These are phyloP conservation scores for Eulacestoma nigropectus DNA, from an alignment of 2,113 vertebrate species.

Conservation along the genomic window DNA sequence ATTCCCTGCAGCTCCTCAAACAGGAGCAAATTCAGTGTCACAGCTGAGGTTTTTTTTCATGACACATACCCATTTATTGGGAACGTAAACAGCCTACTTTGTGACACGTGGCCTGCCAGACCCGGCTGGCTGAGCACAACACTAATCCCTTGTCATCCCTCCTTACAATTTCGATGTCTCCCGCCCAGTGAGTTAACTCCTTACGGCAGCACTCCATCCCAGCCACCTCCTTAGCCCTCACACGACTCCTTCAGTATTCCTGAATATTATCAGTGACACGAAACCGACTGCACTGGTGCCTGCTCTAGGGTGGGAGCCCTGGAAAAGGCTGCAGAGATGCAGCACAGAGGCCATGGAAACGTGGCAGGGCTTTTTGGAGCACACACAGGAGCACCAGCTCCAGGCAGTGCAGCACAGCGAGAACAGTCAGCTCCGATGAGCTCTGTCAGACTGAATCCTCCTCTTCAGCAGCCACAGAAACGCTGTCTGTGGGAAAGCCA, in stretches of 20 bases:
- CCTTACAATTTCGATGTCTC: not conserved
- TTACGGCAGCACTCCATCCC: not conserved
- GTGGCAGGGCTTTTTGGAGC: not conserved
- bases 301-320: not conserved
- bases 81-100: not conserved
- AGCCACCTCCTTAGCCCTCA: not conserved
- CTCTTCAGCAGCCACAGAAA: not conserved
- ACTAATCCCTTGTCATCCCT: constrained; percentile 15
- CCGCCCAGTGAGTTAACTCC: not conserved
- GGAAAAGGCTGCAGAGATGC: not conserved
- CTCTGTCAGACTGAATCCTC: not conserved
- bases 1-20: not conserved
- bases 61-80: not conserved
- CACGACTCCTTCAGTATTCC: not conserved
- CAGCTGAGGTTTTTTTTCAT: not conserved
- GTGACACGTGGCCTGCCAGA: not conserved
- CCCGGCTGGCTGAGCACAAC: not conserved
- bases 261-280: fast-evolving
- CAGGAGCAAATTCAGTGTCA: not conserved
- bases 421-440: not conserved
- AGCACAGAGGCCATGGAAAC: not conserved
- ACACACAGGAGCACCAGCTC: not conserved
- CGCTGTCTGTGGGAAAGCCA: not conserved
- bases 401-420: not conserved
- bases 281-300: not conserved